Percentiles rank a stretch among this genome's conserved stretches.
Evolutionary conservation across 2,797 vertebrate genomes (phyloP).

Genomic region (Microchirus variegatus): DNA sequence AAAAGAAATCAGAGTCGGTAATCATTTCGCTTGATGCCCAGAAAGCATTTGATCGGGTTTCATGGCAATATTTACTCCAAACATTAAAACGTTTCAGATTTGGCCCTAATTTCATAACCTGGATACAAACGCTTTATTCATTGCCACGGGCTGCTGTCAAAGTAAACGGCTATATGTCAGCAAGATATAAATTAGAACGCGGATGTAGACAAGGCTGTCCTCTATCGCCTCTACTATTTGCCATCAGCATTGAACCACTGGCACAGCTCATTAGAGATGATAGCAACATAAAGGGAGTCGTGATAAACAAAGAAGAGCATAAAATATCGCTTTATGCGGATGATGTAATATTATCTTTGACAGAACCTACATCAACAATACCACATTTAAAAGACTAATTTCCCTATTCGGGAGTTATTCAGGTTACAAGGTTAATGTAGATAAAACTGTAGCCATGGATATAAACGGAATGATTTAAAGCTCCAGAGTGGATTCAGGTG

Average conservation of each 20-base stretch:
- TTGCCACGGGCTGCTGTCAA: not conserved
- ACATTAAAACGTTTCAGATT: not conserved
- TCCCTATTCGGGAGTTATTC: not conserved
- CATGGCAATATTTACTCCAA: not conserved
- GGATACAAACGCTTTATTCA: not conserved
- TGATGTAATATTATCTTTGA: not conserved
- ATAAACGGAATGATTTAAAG: not conserved
- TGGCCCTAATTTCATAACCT: not conserved
- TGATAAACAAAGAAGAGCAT: not conserved
- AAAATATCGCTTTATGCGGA: not conserved
- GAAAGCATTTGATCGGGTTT: not conserved
- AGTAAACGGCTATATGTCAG: not conserved
- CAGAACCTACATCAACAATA: not conserved
- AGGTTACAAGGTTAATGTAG: not conserved
- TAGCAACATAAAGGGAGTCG: not conserved
- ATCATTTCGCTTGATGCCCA: not conserved
- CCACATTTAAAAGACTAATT: not conserved
- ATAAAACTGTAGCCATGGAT: not conserved
- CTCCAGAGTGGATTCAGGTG: not conserved
- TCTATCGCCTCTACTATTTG: not conserved
- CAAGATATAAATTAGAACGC: not conserved
- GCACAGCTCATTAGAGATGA: slow-evolving; percentile 1
- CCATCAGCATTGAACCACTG: not conserved
- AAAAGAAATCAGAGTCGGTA: not conserved
- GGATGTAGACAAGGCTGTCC: slow-evolving; percentile 6